Evolutionary conservation across 2,888 invertebrate genomes (phyloP).

Genomic region (Leucophora obtusa): DNA sequence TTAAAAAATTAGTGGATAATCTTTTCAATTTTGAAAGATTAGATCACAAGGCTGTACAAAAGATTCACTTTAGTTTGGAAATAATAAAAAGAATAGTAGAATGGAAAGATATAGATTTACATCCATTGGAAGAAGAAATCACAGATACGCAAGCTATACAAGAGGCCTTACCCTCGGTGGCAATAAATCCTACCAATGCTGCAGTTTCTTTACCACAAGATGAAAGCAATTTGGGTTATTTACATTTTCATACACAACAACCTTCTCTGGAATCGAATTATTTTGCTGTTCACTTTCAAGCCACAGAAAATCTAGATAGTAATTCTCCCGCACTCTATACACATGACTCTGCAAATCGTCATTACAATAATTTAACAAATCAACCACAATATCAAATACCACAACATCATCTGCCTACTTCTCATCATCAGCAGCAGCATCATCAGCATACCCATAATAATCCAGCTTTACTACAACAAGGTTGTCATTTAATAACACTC

Average conservation of each 20-base stretch:
- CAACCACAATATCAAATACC: slow-evolving; percentile 21
- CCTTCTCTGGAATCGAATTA: slow-evolving; percentile 76
- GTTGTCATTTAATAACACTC: slow-evolving; percentile 79
- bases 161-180: slow-evolving; percentile 12
- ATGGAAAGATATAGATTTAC: slow-evolving; percentile 90
- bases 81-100: slow-evolving; percentile 92
- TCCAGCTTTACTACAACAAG: slow-evolving; percentile 22
- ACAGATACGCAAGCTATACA: slow-evolving; percentile 49
- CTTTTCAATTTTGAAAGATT: slow-evolving; percentile 82
- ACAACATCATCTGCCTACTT: slow-evolving; percentile 21
- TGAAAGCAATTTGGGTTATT: slow-evolving; percentile 66
- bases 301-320: slow-evolving; percentile 39
- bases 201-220: not conserved
- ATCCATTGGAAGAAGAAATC: slow-evolving; percentile 86
- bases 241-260: slow-evolving; percentile 73
- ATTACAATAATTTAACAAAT: slow-evolving; percentile 29
- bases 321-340: slow-evolving; percentile 30
- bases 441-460: slow-evolving; percentile 14
- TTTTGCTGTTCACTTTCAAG: slow-evolving; percentile 76
- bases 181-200: not conserved
- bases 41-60: slow-evolving; percentile 84
- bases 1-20: slow-evolving; percentile 87
- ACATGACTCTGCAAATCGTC: slow-evolving; percentile 36
- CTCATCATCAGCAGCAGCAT: slow-evolving; percentile 1
- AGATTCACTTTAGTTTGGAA: slow-evolving; percentile 90